phyloP scores from a whole-genome alignment of 2,797 vertebrate species.

The Pristis pectinata region DNA sequence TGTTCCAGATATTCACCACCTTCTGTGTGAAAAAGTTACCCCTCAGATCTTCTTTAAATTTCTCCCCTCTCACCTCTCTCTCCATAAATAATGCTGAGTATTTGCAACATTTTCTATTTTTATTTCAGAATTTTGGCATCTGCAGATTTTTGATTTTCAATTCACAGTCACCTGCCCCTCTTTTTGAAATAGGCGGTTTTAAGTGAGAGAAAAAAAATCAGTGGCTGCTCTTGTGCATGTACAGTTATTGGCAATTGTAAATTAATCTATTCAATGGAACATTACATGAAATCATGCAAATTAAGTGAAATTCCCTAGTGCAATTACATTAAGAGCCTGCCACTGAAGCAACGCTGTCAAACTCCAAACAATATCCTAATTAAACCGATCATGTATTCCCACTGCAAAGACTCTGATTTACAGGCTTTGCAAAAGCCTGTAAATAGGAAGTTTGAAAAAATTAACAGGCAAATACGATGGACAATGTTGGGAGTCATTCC shows the following conservation, averaged over 20 bases:
- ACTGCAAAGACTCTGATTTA: background rate
- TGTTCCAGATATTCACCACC: no score
- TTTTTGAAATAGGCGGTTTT: background rate
- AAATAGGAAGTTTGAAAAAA: background rate
- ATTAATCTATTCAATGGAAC: constrained; percentile 19
- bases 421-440: background rate
- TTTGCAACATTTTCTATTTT: no score
- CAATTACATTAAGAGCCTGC: constrained; percentile 23
- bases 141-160: no score
- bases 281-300: constrained; percentile 28
- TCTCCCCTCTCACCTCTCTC: no score
- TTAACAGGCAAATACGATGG: background rate
- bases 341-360: constrained; percentile 25
- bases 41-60: no score
- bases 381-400: background rate
- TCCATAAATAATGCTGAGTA: no score
- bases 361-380: constrained; percentile 4
- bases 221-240: background rate
- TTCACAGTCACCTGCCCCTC: background rate
- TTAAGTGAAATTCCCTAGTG: constrained; percentile 24
- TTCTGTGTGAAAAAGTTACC: no score
- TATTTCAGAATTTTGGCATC: no score
- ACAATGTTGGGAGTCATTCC: background rate
- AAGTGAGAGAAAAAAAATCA: background rate
- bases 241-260: constrained; percentile 17